A percentile compares a stretch with the other conserved stretches of the same genome.
Conservation (phyloP, 2,113 vertebrate species). For the Sigmodon hispidus region DNA sequence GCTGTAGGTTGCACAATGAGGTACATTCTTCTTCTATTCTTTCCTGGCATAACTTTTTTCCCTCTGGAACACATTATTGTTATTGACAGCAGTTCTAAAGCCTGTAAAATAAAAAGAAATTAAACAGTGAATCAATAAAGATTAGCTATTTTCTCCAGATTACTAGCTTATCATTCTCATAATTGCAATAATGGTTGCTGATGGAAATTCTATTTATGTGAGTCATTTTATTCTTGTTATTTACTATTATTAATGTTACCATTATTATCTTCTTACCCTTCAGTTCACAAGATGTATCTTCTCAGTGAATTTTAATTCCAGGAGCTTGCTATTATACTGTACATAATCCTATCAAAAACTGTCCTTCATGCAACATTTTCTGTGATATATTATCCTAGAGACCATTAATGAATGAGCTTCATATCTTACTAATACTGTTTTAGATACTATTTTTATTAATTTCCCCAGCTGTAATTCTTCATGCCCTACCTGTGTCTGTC, state of each 20-base stretch:
- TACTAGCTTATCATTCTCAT: slow-evolving; percentile 92
- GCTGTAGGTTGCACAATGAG: slow-evolving; percentile 66
- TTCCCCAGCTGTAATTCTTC: slow-evolving; percentile 89
- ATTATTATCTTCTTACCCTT: slow-evolving; percentile 92
- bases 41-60: slow-evolving; percentile 72
- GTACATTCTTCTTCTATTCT: slow-evolving; percentile 67
- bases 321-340: slow-evolving; percentile 91
- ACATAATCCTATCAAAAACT: slow-evolving; percentile 94
- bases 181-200: slow-evolving; percentile 90
- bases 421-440: slow-evolving; percentile 93
- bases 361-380: slow-evolving; percentile 96
- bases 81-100: slow-evolving; percentile 87
- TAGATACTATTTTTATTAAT: slow-evolving; percentile 95
- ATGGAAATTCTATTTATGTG: slow-evolving; percentile 92
- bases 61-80: slow-evolving; percentile 78
- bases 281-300: slow-evolving; percentile 92
- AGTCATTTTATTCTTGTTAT: slow-evolving; percentile 94
- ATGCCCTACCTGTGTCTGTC: slow-evolving; percentile 85
- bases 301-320: slow-evolving; percentile 96
- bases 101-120: slow-evolving; percentile 83
- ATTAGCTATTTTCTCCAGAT: slow-evolving; percentile 92
- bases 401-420: slow-evolving; percentile 94
- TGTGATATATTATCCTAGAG: slow-evolving; percentile 94
- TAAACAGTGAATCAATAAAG: slow-evolving; percentile 92
- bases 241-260: slow-evolving; percentile 92